phyloP scores from a whole-genome alignment of 2,113 vertebrate genomes.

The Mugil cephalus region DNA sequence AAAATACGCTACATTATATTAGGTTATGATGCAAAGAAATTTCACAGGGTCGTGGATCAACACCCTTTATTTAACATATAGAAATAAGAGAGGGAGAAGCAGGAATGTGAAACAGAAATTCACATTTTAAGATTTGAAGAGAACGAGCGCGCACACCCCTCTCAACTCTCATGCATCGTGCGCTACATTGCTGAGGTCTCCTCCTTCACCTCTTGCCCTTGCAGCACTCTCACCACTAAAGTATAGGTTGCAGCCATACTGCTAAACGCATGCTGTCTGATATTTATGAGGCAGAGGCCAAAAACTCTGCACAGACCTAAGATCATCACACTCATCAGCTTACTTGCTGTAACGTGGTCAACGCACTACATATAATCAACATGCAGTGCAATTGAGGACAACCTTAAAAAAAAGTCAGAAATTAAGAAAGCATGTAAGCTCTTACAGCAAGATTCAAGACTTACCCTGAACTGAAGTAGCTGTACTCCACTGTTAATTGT shows the following conservation, averaged over 20 bases:
- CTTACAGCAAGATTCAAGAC: conserved; percentile 39
- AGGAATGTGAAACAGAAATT: conserved; percentile 1
- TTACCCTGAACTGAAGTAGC: conserved; percentile 79
- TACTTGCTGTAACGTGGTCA: conserved; percentile 41
- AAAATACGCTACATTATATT: too few species aligned
- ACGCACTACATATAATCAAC: conserved; percentile 23
- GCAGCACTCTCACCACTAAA: conserved; percentile 60
- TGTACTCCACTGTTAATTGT: conserved; percentile 68
- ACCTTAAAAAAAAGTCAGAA: not conserved
- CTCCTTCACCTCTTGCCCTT: conserved; percentile 63
- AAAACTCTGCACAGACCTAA: conserved; percentile 42
- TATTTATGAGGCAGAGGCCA: conserved; percentile 59
- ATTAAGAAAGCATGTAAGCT: conserved; percentile 6
- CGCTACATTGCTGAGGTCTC: conserved; percentile 44
- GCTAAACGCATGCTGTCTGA: conserved; percentile 54
- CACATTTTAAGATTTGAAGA: not conserved
- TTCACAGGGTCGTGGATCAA: too few species aligned
- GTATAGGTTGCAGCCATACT: conserved; percentile 49
- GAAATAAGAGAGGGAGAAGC: not conserved
- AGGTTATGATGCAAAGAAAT: too few species aligned
- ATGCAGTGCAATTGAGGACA: conserved; percentile 32
- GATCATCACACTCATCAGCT: conserved; percentile 53
- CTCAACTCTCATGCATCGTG: conserved; percentile 20
- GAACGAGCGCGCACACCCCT: conserved; percentile 12
- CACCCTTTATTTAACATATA: not conserved